Evolutionary conservation across 2,797 vertebrate species (phyloP), one percentile per base, ranked within the genome.

Genomic region (Remorina albescens): DNA sequence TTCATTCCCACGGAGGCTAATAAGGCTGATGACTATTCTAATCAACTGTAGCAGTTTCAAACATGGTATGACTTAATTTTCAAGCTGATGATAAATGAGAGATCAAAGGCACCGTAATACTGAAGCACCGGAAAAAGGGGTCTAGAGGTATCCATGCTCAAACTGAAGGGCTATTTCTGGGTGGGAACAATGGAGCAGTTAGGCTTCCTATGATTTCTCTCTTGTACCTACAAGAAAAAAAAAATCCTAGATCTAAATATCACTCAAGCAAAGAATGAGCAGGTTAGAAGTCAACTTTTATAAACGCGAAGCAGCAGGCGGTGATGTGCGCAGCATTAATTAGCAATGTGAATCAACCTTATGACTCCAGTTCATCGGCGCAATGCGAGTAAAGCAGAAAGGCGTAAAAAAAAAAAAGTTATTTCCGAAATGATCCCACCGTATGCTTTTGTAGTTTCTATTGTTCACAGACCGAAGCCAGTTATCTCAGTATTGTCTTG

Each of bases 31-130:
- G 65, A 74, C 61, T 78, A 47, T 72, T 86, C 70, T 84, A 88
- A 89, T 89, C 71, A 34, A 58, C 67, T 71, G 49, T 66, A 85
- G 75, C 74, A 62, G n/a, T 82, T 85, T 76, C 55, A 58, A 81
- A 84, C 39, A 4, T 74, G 70, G 66, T 72, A 55, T 63, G 71
- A 75, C 75, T 82, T 78, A 23, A 74, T 84, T 87, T 88, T 75
- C 65, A 81, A 89, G 87, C 81, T 59, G 72, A 87, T 74, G 76
- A 74, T 76, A 69, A 87, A 88, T 69, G 74, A 91, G 85, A 58
- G 84, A 86, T 89, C 81, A 86, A 82, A 84, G 74, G 63, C 36
- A 26, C 60, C 23, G 4, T 75, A 50, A 67, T 71, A 84, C 76
- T 57, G 74, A 78, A 73, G 46, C n/a, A 21, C 64, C 12, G 2